These are phyloP conservation scores for Amphiprion clarkii DNA, from an alignment of 2,797 vertebrate species.

Conservation along the genomic window DNA sequence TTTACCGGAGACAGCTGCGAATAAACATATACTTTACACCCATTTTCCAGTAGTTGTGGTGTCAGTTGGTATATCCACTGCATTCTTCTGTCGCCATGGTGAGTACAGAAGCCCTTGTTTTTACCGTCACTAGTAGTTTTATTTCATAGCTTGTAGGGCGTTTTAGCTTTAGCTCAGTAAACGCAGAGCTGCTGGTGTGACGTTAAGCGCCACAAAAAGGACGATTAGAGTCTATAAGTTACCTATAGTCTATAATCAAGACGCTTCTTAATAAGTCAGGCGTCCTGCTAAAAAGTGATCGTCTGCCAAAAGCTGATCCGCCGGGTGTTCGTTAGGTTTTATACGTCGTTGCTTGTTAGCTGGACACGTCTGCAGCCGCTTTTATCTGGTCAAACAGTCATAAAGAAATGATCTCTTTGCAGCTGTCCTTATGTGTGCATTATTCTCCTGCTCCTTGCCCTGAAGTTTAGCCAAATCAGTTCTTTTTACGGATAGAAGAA, in stretches of 20 bases:
- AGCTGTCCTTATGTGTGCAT: no score
- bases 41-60: background rate
- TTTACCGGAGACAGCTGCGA: background rate
- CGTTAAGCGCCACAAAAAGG: background rate
- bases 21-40: background rate
- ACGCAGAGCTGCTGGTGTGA: slow-evolving; percentile 5
- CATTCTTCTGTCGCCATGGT: slow-evolving; percentile 59
- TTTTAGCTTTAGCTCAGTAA: slow-evolving; percentile 45
- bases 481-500: no score
- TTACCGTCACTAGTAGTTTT: background rate
- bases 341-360: no score
- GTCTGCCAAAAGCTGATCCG: background rate
- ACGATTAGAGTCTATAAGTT: background rate
- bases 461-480: no score
- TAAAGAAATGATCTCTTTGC: no score
- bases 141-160: background rate
- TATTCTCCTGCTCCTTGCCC: no score
- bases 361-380: no score
- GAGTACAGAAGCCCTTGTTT: slow-evolving; percentile 35
- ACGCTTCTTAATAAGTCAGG: background rate
- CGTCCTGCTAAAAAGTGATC: no score
- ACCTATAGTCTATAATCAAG: background rate
- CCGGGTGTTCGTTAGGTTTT: background rate
- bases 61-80: background rate
- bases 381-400: no score